Percentiles rank a stretch among this genome's conserved stretches.
phyloP scores from a whole-genome alignment of 2,888 invertebrate genomes.

The Sycophila texana region DNA sequence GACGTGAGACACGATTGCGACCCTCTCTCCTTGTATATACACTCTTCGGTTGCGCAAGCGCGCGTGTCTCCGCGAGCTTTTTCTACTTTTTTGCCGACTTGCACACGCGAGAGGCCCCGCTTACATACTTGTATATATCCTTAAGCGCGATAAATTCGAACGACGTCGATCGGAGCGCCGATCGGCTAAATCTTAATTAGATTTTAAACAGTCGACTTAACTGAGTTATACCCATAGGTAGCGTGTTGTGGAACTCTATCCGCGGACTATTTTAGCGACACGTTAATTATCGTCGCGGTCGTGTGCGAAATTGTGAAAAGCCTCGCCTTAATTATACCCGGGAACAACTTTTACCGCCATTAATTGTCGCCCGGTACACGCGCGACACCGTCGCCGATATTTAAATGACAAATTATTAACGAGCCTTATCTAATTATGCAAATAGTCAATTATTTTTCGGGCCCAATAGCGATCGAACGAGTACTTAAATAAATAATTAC shows the following conservation, averaged over 20 bases:
- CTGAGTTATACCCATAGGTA: neutral
- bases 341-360: neutral
- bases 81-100: too few species aligned
- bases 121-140: too few species aligned
- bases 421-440: too few species aligned
- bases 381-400: too few species aligned
- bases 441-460: too few species aligned
- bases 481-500: too few species aligned
- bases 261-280: neutral
- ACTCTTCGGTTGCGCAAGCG: neutral
- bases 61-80: neutral
- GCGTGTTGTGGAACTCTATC: neutral
- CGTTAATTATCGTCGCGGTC: neutral
- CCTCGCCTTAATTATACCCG: neutral
- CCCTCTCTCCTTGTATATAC: neutral
- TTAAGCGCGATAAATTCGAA: too few species aligned
- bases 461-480: too few species aligned
- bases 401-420: too few species aligned
- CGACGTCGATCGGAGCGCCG: neutral
- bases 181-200: conserved; percentile 26
- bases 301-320: neutral
- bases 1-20: conserved; percentile 5
- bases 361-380: neutral
- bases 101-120: too few species aligned
- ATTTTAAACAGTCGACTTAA: conserved; percentile 28